Base-by-base conservation (phyloP, 2,888 invertebrate genomes). In the Pachymerium ferrugineum region DNA sequence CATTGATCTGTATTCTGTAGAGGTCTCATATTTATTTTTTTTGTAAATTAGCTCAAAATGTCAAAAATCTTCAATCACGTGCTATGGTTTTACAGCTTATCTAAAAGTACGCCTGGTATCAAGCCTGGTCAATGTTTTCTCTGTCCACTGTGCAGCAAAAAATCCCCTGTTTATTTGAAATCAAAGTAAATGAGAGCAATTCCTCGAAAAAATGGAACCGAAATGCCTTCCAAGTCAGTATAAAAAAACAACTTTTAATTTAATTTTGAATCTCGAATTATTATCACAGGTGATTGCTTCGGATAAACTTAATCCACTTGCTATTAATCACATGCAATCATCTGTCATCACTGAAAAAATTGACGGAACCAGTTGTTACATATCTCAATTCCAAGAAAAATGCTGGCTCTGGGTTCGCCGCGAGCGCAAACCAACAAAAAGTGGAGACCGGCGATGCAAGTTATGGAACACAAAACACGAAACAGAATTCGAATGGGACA, bases 281-380 rank as follows among this genome's bases (percentile, higher is more conserved):
- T 25, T 10, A 12, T 4, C 25, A 10, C 33, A 72, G 72, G 62
- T 72, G 28, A 19, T n/a, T 14, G 72, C 72, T 10, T 6, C 30
- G 16, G 72, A 72, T 28, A 16, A 8, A 19, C 12, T 72, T 1
- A n/a, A 22, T 1, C 5, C 22, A 10, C 47, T 22, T 6, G 54
- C 72, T 10, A 42, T 19, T 1, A 5, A 1, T 47, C 4, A 14
- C 5, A 28, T 72, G n/a, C 1, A 25, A 1, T 1, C 28, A 4
- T 28, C 72, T 6, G 14, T 72, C 29, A 4, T 47, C 3, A 72
- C 72, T 3, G 72, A 72, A 30, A 72, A 72, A 54, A 30, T 72
- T 3, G 72, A 72, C 28, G 72, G 72, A 29, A 72, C 72, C 1
- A 72, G 72, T 33, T 72, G 72, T 22, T 72, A 16, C 16, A 30